These are phyloP conservation scores for Cheilosia pagana DNA, from an alignment of 2,888 invertebrate genomes.

Conservation along the genomic window DNA sequence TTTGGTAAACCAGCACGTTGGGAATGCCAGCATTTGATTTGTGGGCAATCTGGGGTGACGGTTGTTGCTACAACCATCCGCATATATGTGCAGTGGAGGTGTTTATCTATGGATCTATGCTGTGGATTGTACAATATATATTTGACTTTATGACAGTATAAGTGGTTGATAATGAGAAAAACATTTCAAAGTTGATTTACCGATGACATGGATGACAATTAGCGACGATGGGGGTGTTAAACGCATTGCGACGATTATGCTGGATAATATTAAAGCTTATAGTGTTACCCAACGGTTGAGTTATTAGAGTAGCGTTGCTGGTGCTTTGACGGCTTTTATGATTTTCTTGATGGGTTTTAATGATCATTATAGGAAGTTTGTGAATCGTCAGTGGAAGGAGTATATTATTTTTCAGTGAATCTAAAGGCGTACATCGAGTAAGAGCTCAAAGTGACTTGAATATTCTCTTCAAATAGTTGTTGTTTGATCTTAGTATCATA, in stretches of 20 bases:
- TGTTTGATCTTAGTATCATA: too few species aligned
- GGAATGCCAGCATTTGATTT: slow-evolving; percentile 65
- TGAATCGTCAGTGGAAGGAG: neutral
- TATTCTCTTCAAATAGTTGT: too few species aligned
- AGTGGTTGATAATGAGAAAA: slow-evolving; percentile 56
- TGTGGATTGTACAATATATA: neutral
- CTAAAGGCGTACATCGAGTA: too few species aligned
- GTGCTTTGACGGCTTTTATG: neutral
- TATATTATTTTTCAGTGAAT: too few species aligned
- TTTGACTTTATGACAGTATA: slow-evolving; percentile 40
- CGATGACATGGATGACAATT: slow-evolving; percentile 50
- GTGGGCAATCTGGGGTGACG: slow-evolving; percentile 61
- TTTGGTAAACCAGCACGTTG: slow-evolving; percentile 27
- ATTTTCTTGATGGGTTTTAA: neutral
- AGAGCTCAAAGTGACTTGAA: too few species aligned
- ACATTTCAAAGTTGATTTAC: slow-evolving; percentile 64
- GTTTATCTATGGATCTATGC: too few species aligned
- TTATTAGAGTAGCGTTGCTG: neutral
- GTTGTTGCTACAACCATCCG: slow-evolving; percentile 28
- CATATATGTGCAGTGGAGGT: neutral
- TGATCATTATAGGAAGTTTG: neutral
- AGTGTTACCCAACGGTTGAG: neutral
- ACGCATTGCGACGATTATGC: slow-evolving; percentile 10
- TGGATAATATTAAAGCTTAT: neutral
- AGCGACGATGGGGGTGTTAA: slow-evolving; percentile 23